Percentiles rank a stretch among this genome's conserved stretches.
Evolutionary conservation across 2,113 vertebrate genomes (phyloP).

Genomic region (Isurus oxyrinchus): DNA sequence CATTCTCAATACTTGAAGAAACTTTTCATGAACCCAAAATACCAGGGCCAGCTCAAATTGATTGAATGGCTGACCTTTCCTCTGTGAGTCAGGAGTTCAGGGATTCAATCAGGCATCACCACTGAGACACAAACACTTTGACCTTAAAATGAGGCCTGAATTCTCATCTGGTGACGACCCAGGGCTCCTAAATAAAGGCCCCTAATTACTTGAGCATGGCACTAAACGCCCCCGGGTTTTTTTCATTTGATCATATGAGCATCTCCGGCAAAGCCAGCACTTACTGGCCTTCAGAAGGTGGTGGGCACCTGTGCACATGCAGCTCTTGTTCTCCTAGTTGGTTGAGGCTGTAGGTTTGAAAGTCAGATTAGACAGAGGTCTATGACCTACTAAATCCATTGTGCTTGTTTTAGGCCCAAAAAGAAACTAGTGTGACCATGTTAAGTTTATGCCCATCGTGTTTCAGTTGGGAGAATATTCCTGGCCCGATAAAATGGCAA

Average conservation of each 20-base stretch:
- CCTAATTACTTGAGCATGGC: background rate
- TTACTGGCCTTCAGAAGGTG: background rate
- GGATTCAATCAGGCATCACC: background rate
- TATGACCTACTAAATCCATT: background rate
- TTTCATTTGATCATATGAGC: too few relatives aligned
- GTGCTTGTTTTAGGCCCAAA: background rate
- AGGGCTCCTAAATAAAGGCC: background rate
- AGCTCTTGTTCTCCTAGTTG: background rate
- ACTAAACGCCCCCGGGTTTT: too few relatives aligned
- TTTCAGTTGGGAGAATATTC: background rate
- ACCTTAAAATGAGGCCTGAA: background rate
- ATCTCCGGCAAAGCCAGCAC: too few relatives aligned
- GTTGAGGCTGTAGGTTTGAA: background rate
- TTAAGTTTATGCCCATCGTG: background rate
- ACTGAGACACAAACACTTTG: background rate
- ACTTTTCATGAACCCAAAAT: background rate
- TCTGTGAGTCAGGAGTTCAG: background rate
- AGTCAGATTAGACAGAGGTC: background rate
- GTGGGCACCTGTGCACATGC: background rate
- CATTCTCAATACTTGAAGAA: background rate
- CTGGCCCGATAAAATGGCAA: background rate
- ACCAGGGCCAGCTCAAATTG: background rate
- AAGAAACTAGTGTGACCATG: background rate
- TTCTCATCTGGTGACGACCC: background rate
- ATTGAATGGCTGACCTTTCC: background rate